Conservation (phyloP, 1,140 invertebrate genomes). For the Tribolium madens region DNA sequence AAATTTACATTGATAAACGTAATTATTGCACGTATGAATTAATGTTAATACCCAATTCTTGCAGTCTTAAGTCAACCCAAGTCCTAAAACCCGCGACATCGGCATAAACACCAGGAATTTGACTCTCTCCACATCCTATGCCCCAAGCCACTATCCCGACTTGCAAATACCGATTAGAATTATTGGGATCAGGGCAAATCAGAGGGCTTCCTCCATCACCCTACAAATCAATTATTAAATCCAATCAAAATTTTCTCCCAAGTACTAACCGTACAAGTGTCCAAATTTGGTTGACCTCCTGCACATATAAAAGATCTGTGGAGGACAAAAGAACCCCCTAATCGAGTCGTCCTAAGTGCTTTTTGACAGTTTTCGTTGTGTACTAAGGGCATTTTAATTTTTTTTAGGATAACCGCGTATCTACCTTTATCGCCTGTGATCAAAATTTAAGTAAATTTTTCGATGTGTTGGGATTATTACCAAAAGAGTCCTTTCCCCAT, state of each 20-base stretch:
- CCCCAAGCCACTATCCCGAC: constrained; percentile 76
- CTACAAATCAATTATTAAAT: constrained; percentile 55
- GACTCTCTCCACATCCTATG: constrained; percentile 68
- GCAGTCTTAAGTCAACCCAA: constrained; percentile 74
- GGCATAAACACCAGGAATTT: constrained; percentile 78
- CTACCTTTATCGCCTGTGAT: constrained; percentile 55
- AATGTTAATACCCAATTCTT: constrained; percentile 64
- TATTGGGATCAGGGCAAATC: constrained; percentile 64
- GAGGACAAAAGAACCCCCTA: constrained; percentile 65
- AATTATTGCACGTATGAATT: constrained; percentile 40
- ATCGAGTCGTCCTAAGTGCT: constrained; percentile 62
- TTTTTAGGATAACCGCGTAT: constrained; percentile 67
- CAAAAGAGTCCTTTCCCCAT: constrained; percentile 73
- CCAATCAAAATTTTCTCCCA: neutral
- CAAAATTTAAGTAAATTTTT: constrained; percentile 15
- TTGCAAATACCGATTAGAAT: constrained; percentile 67
- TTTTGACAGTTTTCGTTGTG: constrained; percentile 61
- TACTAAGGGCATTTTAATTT: constrained; percentile 65
- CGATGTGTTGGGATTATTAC: constrained; percentile 65
- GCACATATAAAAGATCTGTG: constrained; percentile 69
- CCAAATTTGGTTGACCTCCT: constrained; percentile 68
- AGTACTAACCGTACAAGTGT: constrained; percentile 74
- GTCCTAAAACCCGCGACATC: constrained; percentile 70
- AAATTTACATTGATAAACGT: neutral
- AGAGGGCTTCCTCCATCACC: constrained; percentile 72